These are phyloP conservation scores for Battus philenor DNA, from an alignment of 1,140 invertebrate species.

Conservation along the genomic window DNA sequence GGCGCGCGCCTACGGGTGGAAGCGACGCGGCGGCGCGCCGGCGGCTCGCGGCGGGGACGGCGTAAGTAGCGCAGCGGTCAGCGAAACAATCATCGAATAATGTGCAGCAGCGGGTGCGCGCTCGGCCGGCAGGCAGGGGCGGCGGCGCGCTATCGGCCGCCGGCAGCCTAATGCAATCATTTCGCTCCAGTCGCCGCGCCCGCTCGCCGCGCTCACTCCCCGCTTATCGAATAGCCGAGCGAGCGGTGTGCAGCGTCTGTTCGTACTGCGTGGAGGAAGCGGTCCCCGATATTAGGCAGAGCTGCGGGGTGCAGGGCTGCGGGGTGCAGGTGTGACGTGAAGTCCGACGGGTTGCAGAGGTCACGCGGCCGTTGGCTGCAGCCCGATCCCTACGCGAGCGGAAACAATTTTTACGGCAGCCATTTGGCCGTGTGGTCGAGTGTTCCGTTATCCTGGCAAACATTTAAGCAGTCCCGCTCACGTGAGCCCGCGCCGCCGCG, in stretches of 20 bases:
- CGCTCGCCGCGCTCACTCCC: neutral
- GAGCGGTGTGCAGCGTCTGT: too few relatives aligned
- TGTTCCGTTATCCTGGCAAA: too few relatives aligned
- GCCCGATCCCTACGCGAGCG: neutral
- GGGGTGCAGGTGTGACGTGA: too few relatives aligned
- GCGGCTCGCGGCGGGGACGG: neutral
- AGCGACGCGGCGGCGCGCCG: constrained; percentile 22
- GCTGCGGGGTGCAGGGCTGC: too few relatives aligned
- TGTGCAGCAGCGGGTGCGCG: neutral
- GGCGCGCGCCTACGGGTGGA: constrained; percentile 24
- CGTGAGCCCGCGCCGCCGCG: too few relatives aligned
- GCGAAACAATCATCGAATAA: neutral
- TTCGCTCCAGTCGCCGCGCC: constrained; percentile 1
- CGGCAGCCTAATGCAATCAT: constrained; percentile 7
- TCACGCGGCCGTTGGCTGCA: too few relatives aligned
- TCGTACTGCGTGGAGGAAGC: too few relatives aligned
- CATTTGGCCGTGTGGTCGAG: too few relatives aligned
- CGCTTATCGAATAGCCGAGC: too few relatives aligned
- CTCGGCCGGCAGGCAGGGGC: neutral
- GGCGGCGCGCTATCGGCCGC: neutral
- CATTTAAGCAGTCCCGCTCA: too few relatives aligned
- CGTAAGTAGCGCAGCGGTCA: neutral
- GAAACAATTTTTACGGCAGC: neutral
- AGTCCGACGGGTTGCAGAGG: too few relatives aligned
- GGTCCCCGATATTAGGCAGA: too few relatives aligned